Evolutionary conservation across 2,888 invertebrate species (phyloP), one percentile per base, ranked within the genome.

Genomic region (Drosophila limbata): DNA sequence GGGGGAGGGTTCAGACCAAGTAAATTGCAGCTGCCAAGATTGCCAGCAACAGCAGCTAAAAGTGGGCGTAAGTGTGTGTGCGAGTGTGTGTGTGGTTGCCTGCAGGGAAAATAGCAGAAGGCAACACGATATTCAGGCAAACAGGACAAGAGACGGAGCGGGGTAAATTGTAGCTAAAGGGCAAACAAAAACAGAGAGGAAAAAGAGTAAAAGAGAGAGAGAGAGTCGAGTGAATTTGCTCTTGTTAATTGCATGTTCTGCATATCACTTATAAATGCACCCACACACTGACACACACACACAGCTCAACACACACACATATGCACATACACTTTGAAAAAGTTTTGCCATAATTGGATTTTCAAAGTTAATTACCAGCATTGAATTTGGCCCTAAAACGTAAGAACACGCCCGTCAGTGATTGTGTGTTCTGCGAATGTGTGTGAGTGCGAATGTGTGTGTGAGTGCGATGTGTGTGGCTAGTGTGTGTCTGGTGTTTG

Each of bases 191-290:
- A 10, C 53, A 19, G 57, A 79, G 52, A 37, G 19, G 28, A 25
- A 11, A 31, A 11, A 33, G 10, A 33, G 33, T 2, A 17, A 50
- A 3, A 45, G 47, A 25, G 11, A 25, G 25, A 25, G 21, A 25
- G 1, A 28, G 45, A 79, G 62, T 69, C 70, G 76, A 81, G 77
- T 86, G 79, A 86, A 85, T 81, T 88, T 88, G 88, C 84, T 79
- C 82, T 89, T 90, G 89, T 90, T 90, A 91, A 91, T 90, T 91
- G 89, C 89, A 91, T 88, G 83, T 87, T 90, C 90, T 84, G 89
- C 90, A 90, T 82, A 91, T 88, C 87, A 90, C 90, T 81, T 89
- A 90, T 85, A 85, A 89, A 79, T 88, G 88, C 77, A 83, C 66
- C 69, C 65, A 79, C 83, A 70, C 65, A 69, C 50, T 44, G 47